These are phyloP conservation scores for Motacilla alba DNA, from an alignment of 2,113 vertebrate genomes.

Conservation along the genomic window DNA sequence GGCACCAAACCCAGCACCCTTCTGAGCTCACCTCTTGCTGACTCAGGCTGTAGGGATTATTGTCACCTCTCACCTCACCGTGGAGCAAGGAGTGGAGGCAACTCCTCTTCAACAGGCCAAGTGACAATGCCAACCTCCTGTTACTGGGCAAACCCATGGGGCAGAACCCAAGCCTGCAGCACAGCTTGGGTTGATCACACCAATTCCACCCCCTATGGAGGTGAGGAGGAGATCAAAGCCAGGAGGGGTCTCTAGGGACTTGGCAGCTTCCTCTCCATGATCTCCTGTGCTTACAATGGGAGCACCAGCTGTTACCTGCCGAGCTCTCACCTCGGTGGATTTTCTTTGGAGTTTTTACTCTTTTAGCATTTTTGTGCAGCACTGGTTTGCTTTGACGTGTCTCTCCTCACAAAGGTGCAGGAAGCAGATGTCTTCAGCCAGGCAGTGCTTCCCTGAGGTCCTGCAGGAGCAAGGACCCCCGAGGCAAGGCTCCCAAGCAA, in stretches of 20 bases:
- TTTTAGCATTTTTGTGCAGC: background rate
- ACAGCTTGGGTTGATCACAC: background rate
- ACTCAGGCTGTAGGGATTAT: background rate
- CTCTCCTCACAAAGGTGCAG: background rate
- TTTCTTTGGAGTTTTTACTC: background rate
- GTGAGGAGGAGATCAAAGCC: background rate
- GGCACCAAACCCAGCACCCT: background rate
- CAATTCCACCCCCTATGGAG: accelerated
- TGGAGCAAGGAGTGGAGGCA: accelerated
- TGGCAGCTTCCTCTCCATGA: background rate
- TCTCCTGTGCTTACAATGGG: accelerated
- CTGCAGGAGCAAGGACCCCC: background rate
- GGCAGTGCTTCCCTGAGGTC: background rate
- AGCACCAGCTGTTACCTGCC: background rate
- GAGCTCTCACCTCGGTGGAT: accelerated
- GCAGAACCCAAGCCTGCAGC: background rate
- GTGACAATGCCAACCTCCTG: background rate
- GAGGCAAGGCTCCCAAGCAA: background rate
- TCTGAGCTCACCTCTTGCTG: background rate
- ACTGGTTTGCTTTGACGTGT: accelerated
- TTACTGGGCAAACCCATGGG: accelerated
- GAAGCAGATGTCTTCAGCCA: background rate
- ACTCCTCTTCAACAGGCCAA: background rate
- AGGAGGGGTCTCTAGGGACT: accelerated
- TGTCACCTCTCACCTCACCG: background rate